phyloP scores from a whole-genome alignment of 1,140 invertebrate species.

The Drosophila elegans region DNA sequence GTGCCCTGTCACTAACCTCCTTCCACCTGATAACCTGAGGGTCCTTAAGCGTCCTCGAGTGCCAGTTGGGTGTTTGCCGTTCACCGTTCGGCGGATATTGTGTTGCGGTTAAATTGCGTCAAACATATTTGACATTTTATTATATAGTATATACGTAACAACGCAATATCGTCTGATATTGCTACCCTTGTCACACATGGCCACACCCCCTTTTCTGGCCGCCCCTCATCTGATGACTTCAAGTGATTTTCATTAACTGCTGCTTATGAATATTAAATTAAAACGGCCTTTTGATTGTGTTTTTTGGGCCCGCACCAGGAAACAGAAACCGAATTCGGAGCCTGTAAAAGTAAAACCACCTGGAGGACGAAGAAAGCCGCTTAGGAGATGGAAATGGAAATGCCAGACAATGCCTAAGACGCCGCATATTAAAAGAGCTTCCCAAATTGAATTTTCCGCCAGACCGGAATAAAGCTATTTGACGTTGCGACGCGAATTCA shows the following conservation, averaged over 20 bases:
- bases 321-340: not conserved
- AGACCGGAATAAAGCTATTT: slow-evolving; percentile 59
- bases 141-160: slow-evolving; percentile 49
- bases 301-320: slow-evolving; percentile 10
- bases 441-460: slow-evolving; percentile 68
- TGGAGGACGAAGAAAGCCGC: slow-evolving; percentile 33
- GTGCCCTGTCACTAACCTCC: slow-evolving; percentile 28
- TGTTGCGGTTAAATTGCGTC: slow-evolving; percentile 81
- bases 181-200: slow-evolving; percentile 21
- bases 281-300: slow-evolving; percentile 37
- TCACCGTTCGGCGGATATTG: slow-evolving; percentile 51
- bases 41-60: slow-evolving; percentile 74
- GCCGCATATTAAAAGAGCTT: slow-evolving; percentile 54
- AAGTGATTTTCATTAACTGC: slow-evolving; percentile 82
- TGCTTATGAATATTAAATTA: slow-evolving; percentile 83
- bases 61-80: slow-evolving; percentile 32
- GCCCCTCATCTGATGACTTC: slow-evolving; percentile 56
- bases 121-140: slow-evolving; percentile 83
- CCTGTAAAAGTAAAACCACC: not conserved
- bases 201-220: not conserved
- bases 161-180: slow-evolving; percentile 47
- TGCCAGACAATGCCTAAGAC: slow-evolving; percentile 56
- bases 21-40: slow-evolving; percentile 62
- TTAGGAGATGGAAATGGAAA: slow-evolving; percentile 14
- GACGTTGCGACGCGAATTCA: slow-evolving; percentile 45